These are phyloP conservation scores for Cylloceria caligata DNA, from an alignment of 2,888 invertebrate genomes.

Conservation along the genomic window DNA sequence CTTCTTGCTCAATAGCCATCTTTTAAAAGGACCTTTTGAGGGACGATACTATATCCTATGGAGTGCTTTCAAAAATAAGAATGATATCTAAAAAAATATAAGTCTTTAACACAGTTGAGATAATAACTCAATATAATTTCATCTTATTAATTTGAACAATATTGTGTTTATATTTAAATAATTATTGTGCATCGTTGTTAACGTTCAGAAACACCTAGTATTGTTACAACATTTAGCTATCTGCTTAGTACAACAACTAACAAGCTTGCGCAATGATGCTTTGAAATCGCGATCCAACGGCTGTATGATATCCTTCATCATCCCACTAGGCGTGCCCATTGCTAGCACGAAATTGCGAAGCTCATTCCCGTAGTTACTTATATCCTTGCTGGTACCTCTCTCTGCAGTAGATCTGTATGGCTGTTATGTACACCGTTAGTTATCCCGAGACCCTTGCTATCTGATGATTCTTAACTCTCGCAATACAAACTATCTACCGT, in stretches of 20 bases:
- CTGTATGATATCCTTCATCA: not conserved
- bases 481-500: constrained; percentile 4
- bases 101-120: not conserved
- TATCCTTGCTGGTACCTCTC: constrained; percentile 30
- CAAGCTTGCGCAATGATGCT: constrained; percentile 45
- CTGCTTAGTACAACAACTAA: constrained; percentile 35
- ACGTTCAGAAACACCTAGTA: not conserved
- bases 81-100: not conserved
- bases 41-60: no score
- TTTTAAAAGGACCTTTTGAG: no score
- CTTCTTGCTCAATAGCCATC: not conserved
- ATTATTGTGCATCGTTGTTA: not conserved
- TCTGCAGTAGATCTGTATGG: constrained; percentile 1
- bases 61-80: not conserved
- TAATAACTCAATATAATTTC: not conserved
- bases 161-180: not conserved
- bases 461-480: constrained; percentile 24
- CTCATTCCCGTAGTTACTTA: constrained; percentile 58
- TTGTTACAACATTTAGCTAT: not conserved
- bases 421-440: constrained; percentile 2
- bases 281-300: constrained; percentile 47
- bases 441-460: constrained; percentile 15
- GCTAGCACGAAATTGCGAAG: constrained; percentile 47
- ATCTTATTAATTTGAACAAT: not conserved
- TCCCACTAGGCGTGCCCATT: not conserved